Evolutionary conservation across 1,140 invertebrate genomes (phyloP), one percentile per base, ranked within the genome.

Genomic region (Aphidius gifuensis): DNA sequence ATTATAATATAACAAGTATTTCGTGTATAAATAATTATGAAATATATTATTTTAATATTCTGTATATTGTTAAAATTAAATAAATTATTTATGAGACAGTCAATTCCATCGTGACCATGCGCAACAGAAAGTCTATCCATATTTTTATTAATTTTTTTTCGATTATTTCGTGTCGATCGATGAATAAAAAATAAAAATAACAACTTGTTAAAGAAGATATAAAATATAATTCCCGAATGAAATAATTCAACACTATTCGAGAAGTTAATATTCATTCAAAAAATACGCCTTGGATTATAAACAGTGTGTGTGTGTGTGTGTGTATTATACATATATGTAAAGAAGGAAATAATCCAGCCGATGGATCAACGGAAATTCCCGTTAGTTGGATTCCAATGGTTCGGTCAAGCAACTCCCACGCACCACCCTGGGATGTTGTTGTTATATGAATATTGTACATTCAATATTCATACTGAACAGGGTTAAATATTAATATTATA

Each of bases 301-400:
- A n/a, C n/a, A 2, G 23, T 49, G n/a, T 49, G 23, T 49, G 6
- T 50, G n/a, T 50, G 6, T 6, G 8, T 9, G 50, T 23, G 11
- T 53, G 39, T 39, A 46, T 58, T 55, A 63, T 45, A 46, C 54
- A 11, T n/a, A 38, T 53, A 47, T 38, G 39, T 42, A 32, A 32
- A 43, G 39, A 44, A n/a, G 45, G 9, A 23, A 60, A 64, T 60
- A 64, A 64, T 64, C 47, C 62, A 32, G 4, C 59, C 62, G 39
- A 58, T n/a, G 44, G 39, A 64, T 64, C 49, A 54, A 60, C 57
- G 44, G 46, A 59, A 48, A 64, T 58, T 53, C 55, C 62, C 62
- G 62, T 64, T 64, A 64, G 43, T 44, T 60, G 62, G 51, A 64
- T 64, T 64, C 62, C 62, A 64, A 60, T 64, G 49, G 21, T 64